Conservation (phyloP, 2,888 invertebrate species). For the Pandemis cinnamomeana region DNA sequence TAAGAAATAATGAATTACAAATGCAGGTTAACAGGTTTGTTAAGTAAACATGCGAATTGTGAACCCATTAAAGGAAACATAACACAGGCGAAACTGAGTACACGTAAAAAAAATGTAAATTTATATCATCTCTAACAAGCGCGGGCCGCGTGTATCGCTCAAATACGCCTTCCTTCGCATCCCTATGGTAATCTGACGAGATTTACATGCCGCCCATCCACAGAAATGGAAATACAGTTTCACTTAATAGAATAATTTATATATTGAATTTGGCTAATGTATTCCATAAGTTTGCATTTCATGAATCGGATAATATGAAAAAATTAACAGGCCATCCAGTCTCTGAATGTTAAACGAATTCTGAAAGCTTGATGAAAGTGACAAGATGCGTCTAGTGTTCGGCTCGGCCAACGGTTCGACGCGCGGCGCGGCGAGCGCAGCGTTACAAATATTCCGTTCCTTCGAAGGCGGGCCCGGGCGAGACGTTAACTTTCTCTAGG, state of each 20-base stretch:
- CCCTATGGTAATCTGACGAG: constrained; percentile 38
- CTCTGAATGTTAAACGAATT: constrained; percentile 18
- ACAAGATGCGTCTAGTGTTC: not conserved
- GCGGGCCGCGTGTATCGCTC: constrained; percentile 5
- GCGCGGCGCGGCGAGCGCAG: not conserved
- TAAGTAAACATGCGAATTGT: too few relatives aligned
- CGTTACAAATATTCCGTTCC: constrained; percentile 2
- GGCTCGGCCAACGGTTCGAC: constrained; percentile 20
- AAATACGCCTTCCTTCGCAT: not conserved
- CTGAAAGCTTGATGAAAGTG: constrained; percentile 8
- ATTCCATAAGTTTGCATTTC: constrained; percentile 42
- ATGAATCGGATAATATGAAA: constrained; percentile 27
- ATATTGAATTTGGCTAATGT: constrained; percentile 35
- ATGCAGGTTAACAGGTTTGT: too few relatives aligned
- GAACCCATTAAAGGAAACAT: not conserved
- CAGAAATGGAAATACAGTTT: constrained; percentile 36
- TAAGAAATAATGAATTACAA: too few relatives aligned
- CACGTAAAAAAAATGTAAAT: constrained; percentile 10
- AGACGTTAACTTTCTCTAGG: constrained; percentile 44
- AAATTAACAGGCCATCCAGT: constrained; percentile 16
- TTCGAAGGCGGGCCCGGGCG: constrained; percentile 24
- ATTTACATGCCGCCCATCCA: constrained; percentile 37
- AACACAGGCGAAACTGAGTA: not conserved
- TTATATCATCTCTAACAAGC: not conserved
- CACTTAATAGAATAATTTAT: constrained; percentile 39